Evolutionary conservation across 2,797 vertebrate species (phyloP).

Genomic region (Cirrhinus mrigala): DNA sequence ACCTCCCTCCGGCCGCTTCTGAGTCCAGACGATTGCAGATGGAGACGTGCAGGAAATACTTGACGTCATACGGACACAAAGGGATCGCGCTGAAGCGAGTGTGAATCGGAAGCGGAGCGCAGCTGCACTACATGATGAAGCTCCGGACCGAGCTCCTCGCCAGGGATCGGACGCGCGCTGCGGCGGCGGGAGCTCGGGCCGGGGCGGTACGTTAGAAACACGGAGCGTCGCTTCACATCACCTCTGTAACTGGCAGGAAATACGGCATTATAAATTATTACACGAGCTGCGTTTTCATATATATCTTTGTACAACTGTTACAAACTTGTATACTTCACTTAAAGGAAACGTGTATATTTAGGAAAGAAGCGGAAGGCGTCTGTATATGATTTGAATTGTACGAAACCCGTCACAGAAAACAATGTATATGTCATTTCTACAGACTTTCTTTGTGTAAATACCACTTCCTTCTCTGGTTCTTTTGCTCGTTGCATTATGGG

Average conservation of each 20-base stretch:
- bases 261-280: slow-evolving; percentile 72
- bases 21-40: slow-evolving; percentile 12
- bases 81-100: slow-evolving; percentile 66
- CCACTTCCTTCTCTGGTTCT: slow-evolving; percentile 51
- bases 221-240: slow-evolving; percentile 36
- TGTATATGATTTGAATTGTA: slow-evolving; percentile 73
- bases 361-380: slow-evolving; percentile 65
- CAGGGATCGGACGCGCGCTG: no score
- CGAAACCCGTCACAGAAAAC: slow-evolving; percentile 50
- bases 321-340: slow-evolving; percentile 75
- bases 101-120: slow-evolving; percentile 20
- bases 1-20: background rate
- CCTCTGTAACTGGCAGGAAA: slow-evolving; percentile 62
- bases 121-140: slow-evolving; percentile 69
- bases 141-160: slow-evolving; percentile 57
- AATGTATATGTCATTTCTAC: slow-evolving; percentile 67
- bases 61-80: slow-evolving; percentile 72
- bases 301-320: slow-evolving; percentile 69
- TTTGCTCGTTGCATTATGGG: slow-evolving; percentile 55
- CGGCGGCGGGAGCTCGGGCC: slow-evolving; percentile 61
- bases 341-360: slow-evolving; percentile 67
- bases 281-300: slow-evolving; percentile 72
- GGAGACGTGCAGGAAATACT: slow-evolving; percentile 58
- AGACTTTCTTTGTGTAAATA: slow-evolving; percentile 66
- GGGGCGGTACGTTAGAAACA: slow-evolving; percentile 64